phyloP scores from a whole-genome alignment of 2,888 invertebrate genomes.

The Drosophila kanekoi region DNA sequence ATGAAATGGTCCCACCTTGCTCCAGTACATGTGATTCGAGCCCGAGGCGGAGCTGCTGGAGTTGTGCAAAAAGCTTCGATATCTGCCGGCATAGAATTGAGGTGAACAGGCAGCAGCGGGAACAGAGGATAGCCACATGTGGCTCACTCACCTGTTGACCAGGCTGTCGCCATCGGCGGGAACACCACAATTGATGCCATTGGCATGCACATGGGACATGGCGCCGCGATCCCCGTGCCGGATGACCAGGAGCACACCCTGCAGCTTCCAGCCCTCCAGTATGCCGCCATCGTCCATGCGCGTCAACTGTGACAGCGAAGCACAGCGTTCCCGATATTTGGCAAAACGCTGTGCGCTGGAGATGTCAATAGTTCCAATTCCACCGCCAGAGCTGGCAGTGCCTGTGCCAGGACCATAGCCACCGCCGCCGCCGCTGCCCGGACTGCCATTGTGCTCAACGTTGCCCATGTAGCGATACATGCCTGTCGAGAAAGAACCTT shows the following conservation, averaged over 20 bases:
- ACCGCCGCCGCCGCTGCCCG: constrained; percentile 44
- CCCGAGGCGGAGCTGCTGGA: constrained; percentile 80
- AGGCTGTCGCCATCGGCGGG: constrained; percentile 84
- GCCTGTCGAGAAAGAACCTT: constrained; percentile 85
- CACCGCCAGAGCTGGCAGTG: constrained; percentile 40
- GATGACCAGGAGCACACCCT: constrained; percentile 89
- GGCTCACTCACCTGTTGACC: constrained; percentile 79
- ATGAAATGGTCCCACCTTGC: constrained; percentile 92
- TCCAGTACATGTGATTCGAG: constrained; percentile 89
- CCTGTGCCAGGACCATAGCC: constrained; percentile 43
- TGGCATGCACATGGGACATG: constrained; percentile 92
- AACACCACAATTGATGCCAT: constrained; percentile 91
- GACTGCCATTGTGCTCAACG: constrained; percentile 79
- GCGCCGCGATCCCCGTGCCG: constrained; percentile 96
- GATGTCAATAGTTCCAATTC: constrained; percentile 28
- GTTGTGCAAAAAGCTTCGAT: constrained; percentile 83
- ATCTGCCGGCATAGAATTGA: constrained; percentile 59
- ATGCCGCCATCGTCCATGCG: constrained; percentile 89
- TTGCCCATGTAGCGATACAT: constrained; percentile 92
- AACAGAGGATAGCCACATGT: too few species aligned
- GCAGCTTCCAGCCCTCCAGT: constrained; percentile 84
- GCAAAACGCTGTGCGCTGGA: constrained; percentile 75
- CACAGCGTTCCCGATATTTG: constrained; percentile 89
- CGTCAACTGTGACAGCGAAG: constrained; percentile 89
- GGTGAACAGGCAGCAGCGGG: neutral